A percentile compares a stretch with the other conserved stretches of the same genome.
phyloP scores from a whole-genome alignment of 2,113 vertebrate genomes.

The Gymnarchus niloticus region DNA sequence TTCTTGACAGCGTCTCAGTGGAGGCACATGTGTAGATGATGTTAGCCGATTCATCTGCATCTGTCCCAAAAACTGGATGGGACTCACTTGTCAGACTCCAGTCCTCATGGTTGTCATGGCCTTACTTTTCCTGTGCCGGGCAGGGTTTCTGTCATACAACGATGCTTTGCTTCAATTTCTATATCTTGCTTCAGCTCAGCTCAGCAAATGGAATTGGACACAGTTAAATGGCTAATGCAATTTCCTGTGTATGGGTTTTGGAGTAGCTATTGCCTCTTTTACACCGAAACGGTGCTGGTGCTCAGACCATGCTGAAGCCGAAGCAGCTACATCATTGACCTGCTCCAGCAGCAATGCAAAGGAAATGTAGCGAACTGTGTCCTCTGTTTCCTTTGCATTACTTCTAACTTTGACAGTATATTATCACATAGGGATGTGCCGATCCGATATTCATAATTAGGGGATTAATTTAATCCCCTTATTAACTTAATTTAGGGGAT shows the following conservation, averaged over 20 bases:
- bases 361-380: no score
- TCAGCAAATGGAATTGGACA: not conserved
- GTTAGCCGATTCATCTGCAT: slow-evolving; percentile 67
- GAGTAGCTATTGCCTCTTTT: no score
- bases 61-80: slow-evolving; percentile 72
- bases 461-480: no score
- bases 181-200: not conserved
- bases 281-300: not conserved
- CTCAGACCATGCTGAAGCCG: no score
- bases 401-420: no score
- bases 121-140: not conserved
- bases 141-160: not conserved
- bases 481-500: no score
- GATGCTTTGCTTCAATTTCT: not conserved
- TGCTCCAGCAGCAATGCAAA: no score
- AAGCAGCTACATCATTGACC: no score
- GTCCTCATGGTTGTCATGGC: slow-evolving; percentile 37
- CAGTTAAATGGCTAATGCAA: not conserved
- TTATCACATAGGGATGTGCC: no score
- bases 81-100: slow-evolving; percentile 67
- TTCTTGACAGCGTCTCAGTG: slow-evolving; percentile 69
- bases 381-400: no score
- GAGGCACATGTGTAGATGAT: slow-evolving; percentile 71
- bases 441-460: no score
- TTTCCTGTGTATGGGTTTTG: not conserved